Evolutionary conservation across 2,797 vertebrate genomes (phyloP).

Genomic region (Gymnocypris eckloni): DNA sequence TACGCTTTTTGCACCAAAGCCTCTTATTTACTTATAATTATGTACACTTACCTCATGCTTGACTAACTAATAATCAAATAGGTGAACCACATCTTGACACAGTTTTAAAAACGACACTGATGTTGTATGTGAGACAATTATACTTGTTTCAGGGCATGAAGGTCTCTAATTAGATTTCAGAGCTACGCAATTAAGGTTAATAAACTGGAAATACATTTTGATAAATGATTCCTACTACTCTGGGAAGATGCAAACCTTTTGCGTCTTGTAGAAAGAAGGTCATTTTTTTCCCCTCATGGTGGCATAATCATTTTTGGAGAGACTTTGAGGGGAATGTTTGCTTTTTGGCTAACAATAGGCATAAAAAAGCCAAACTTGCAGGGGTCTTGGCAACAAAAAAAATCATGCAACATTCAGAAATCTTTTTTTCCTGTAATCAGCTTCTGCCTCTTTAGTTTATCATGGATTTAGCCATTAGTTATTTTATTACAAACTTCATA

Average conservation of each 20-base stretch:
- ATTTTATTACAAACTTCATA: constrained; percentile 14
- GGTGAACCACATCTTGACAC: constrained; percentile 2
- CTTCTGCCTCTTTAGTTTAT: background rate
- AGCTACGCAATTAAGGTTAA: background rate
- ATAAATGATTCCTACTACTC: background rate
- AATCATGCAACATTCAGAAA: background rate
- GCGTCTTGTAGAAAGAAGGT: background rate
- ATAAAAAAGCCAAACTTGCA: background rate
- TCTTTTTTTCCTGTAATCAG: constrained; percentile 13
- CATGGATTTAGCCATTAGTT: background rate
- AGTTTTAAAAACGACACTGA: background rate
- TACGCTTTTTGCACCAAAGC: constrained; percentile 23
- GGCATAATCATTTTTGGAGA: background rate
- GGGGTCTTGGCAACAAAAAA: background rate
- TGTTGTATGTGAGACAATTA: background rate
- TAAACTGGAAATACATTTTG: background rate
- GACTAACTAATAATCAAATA: constrained; percentile 31
- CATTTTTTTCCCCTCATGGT: no score
- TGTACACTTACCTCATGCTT: constrained; percentile 53
- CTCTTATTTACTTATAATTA: constrained; percentile 54
- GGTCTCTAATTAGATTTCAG: constrained; percentile 1
- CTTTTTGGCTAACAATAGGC: background rate
- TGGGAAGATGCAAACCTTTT: background rate
- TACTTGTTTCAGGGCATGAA: background rate
- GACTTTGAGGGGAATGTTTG: background rate